Percentiles rank a stretch among this genome's conserved stretches.
Conservation (phyloP, 2,888 invertebrate genomes). For the Hirudinaria manillensis region DNA sequence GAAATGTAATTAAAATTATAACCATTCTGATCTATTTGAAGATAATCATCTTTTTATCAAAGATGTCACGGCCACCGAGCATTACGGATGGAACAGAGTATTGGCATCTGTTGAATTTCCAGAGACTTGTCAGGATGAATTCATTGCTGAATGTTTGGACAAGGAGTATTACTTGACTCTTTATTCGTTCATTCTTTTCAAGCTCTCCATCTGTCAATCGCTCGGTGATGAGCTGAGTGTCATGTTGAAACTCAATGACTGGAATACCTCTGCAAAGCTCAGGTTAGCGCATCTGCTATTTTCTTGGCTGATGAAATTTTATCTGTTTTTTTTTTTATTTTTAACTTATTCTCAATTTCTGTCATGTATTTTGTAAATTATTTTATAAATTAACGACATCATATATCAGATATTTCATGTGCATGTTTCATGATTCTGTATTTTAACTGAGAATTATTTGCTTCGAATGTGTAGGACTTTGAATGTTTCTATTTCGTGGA, state of each 20-base stretch:
- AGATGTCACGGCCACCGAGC: constrained; percentile 36
- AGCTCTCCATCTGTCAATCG: constrained; percentile 45
- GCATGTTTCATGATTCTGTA: no score
- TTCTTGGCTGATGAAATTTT: no score
- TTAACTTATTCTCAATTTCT: no score
- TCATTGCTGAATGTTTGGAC: constrained; percentile 44
- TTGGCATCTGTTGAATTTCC: constrained; percentile 48
- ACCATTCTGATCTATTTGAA: no score
- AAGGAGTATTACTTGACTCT: constrained; percentile 48
- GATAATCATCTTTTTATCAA: background rate
- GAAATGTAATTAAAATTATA: no score
- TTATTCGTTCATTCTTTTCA: constrained; percentile 41
- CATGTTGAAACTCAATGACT: constrained; percentile 45
- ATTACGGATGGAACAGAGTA: constrained; percentile 45
- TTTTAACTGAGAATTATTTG: no score
- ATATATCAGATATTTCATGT: no score
- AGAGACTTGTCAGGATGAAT: constrained; percentile 47
- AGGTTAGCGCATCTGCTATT: constrained; percentile 34
- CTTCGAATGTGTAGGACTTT: no score
- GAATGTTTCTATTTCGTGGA: no score
- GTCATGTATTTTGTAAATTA: no score
- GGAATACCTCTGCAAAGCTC: constrained; percentile 46
- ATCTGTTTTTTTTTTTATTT: constrained; percentile 12
- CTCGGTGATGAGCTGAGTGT: constrained; percentile 44
- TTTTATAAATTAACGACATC: no score